Percentiles rank a stretch among this genome's conserved stretches.
These are phyloP conservation scores for Dicycla oo DNA, from an alignment of 2,888 invertebrate genomes.

Conservation along the genomic window DNA sequence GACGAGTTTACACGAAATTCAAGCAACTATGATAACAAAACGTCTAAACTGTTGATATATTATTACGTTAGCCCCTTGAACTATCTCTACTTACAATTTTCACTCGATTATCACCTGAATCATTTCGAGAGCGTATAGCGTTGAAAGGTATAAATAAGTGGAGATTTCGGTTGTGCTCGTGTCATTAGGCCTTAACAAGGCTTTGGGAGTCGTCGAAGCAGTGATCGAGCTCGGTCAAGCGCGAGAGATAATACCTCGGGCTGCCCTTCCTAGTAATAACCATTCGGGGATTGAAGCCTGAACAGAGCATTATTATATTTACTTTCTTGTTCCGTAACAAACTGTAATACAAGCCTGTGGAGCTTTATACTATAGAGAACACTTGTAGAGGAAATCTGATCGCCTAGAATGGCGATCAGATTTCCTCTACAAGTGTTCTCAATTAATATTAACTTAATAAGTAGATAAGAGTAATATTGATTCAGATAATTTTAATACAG, in stretches of 20 bases:
- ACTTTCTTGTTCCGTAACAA: constrained; percentile 54
- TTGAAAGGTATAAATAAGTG: constrained; percentile 80
- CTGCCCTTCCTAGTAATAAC: constrained; percentile 71
- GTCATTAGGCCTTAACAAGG: constrained; percentile 88
- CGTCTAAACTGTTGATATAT: constrained; percentile 20
- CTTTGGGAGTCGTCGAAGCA: constrained; percentile 83
- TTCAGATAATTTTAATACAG: constrained; percentile 26
- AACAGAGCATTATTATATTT: constrained; percentile 58
- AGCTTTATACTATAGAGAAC: neutral
- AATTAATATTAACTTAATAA: neutral
- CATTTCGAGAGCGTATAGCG: constrained; percentile 67
- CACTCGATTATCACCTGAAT: constrained; percentile 66
- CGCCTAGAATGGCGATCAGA: no score
- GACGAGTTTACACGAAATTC: constrained; percentile 16
- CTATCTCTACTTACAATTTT: constrained; percentile 37
- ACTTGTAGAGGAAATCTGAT: no score
- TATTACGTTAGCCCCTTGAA: constrained; percentile 33
- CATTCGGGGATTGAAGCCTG: constrained; percentile 62
- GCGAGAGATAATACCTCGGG: constrained; percentile 84
- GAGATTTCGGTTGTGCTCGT: constrained; percentile 81
- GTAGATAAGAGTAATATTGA: neutral
- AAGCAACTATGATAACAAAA: neutral
- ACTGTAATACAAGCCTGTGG: constrained; percentile 19
- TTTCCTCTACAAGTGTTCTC: constrained; percentile 9
- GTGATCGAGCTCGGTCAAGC: constrained; percentile 88